Conservation (phyloP, 1,140 invertebrate species). For the Drosophila elegans region DNA sequence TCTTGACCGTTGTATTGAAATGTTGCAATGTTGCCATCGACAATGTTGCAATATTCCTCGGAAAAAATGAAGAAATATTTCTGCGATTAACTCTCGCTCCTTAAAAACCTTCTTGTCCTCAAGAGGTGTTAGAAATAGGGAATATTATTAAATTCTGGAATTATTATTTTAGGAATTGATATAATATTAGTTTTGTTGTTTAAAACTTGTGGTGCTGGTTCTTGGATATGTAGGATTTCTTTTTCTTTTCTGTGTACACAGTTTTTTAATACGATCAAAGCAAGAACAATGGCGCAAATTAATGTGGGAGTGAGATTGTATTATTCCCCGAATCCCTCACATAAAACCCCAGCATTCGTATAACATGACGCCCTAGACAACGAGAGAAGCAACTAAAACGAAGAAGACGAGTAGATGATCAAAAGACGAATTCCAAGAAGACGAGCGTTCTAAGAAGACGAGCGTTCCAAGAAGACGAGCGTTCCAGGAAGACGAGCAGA, state of each 20-base stretch:
- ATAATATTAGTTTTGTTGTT: conserved; percentile 1
- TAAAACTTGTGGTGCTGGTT: background rate
- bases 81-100: background rate
- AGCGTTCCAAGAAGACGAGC: too few species aligned
- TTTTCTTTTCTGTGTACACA: background rate
- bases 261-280: background rate
- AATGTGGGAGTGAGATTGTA: too few species aligned
- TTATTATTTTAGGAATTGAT: background rate
- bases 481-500: too few species aligned
- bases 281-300: background rate
- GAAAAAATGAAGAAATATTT: background rate
- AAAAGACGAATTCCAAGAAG: too few species aligned
- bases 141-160: conserved; percentile 6
- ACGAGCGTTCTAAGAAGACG: too few species aligned
- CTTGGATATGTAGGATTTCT: background rate
- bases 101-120: conserved; percentile 6
- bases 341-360: too few species aligned
- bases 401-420: too few species aligned
- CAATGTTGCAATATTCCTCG: background rate
- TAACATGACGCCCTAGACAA: too few species aligned
- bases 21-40: background rate
- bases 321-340: too few species aligned
- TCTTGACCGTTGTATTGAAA: background rate
- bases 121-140: conserved; percentile 8
- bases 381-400: too few species aligned